Percentiles rank a stretch among this genome's conserved stretches.
These are phyloP conservation scores for Parasteatoda lunata DNA, from an alignment of 2,888 invertebrate species.

Conservation along the genomic window DNA sequence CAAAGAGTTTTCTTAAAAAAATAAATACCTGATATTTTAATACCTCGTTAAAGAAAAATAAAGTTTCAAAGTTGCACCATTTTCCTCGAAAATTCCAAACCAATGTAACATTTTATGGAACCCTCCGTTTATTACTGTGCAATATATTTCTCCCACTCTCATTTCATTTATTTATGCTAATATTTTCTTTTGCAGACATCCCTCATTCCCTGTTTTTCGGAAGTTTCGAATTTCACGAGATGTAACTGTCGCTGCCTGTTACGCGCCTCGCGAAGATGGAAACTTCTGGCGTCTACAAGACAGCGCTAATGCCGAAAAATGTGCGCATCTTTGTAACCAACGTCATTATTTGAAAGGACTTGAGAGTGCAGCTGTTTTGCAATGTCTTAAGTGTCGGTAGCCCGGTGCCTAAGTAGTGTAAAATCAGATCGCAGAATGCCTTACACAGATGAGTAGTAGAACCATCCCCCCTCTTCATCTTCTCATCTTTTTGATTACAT, in stretches of 20 bases:
- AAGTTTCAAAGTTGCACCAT: too few species aligned
- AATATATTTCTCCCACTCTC: slow-evolving; percentile 3
- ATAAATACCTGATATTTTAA: too few species aligned
- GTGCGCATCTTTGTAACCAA: not conserved
- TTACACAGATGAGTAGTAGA: not conserved
- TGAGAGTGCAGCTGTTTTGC: slow-evolving; percentile 39
- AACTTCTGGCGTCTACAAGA: slow-evolving; percentile 40
- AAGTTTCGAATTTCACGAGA: slow-evolving; percentile 46
- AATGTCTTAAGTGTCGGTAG: slow-evolving; percentile 24
- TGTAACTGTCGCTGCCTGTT: slow-evolving; percentile 59
- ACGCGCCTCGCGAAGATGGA: slow-evolving; percentile 14
- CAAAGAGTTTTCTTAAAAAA: too few species aligned
- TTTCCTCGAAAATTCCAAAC: too few species aligned
- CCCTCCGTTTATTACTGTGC: not conserved
- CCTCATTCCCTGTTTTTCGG: slow-evolving; percentile 45
- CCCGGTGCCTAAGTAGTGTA: slow-evolving; percentile 17
- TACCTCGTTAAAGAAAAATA: too few species aligned
- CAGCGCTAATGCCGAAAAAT: slow-evolving; percentile 55
- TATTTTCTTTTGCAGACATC: not conserved
- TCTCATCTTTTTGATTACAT: not conserved
- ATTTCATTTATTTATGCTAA: not conserved
- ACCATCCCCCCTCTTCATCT: not conserved
- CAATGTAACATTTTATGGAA: too few species aligned
- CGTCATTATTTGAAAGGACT: not conserved
- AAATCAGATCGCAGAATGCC: slow-evolving; percentile 27